Evolutionary conservation across 2,797 vertebrate species (phyloP), one percentile per base, ranked within the genome.

Genomic region (Gadopsis marmoratus): DNA sequence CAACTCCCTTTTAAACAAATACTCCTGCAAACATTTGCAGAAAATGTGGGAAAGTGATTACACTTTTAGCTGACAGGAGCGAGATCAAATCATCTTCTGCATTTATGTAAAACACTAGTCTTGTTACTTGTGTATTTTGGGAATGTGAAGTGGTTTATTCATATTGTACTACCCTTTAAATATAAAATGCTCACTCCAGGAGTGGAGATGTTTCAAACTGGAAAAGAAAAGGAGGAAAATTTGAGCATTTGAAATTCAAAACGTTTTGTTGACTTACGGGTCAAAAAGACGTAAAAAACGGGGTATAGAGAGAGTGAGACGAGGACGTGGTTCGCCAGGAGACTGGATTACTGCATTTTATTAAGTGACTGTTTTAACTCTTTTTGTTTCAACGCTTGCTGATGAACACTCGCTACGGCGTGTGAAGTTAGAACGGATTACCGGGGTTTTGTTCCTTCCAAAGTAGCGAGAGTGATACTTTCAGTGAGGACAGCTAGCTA

Each of bases 181-280:
- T 66, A 45, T 17, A 50, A 47, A 21, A 51, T 41, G 21, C n/a
- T 19, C 21, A 23, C 26, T 35, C 21, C 26, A 76, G 58, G 59
- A 58, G 58, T 41, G 54, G 48, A 45, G 61, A 63, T 17, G 2
- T 67, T 51, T 73, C 37, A 66, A 53, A 56, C 21, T 68, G 11
- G 41, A 62, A 66, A 33, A 54, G n/a, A 7, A 19, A 43, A 55
- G 14, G 26, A 17, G 7, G 17, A 61, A 39, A 43, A 54, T 50
- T 26, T 4, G 16, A 79, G 12, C 23, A 65, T 61, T 81, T 84
- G 47, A 70, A 76, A 71, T 70, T 67, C 0, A n/a, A n/a, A n/a
- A n/a, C n/a, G n/a, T n/a, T n/a, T n/a, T n/a, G n/a, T n/a, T n/a
- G n/a, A n/a, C n/a, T n/a, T n/a, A n/a, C n/a, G n/a, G n/a, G n/a